These are phyloP conservation scores for Perca flavescens DNA, from an alignment of 2,113 vertebrate species.

Conservation along the genomic window DNA sequence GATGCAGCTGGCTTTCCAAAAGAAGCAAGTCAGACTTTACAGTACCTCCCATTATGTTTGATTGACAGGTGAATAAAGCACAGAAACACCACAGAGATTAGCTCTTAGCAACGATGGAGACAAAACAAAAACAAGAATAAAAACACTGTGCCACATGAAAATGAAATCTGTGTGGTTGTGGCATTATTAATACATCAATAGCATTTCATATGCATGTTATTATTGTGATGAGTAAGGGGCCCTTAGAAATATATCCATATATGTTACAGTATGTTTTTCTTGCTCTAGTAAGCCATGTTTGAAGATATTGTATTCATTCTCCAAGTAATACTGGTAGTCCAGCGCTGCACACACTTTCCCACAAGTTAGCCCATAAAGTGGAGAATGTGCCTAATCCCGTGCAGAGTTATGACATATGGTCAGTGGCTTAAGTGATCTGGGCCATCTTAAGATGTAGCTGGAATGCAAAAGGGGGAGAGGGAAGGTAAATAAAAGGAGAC, in stretches of 20 bases:
- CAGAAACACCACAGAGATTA: conserved; percentile 33
- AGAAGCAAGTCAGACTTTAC: background rate
- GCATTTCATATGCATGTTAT: background rate
- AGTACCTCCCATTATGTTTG: conserved; percentile 25
- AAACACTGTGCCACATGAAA: background rate
- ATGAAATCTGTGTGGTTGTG: background rate
- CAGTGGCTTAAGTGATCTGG: conserved; percentile 74
- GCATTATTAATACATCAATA: background rate
- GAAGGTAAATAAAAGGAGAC: conserved; percentile 76
- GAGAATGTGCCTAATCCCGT: conserved; percentile 75
- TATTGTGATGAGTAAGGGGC: background rate
- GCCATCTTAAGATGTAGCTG: conserved; percentile 66
- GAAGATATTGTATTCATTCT: background rate
- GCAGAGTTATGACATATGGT: conserved; percentile 79
- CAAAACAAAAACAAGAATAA: conserved; percentile 37
- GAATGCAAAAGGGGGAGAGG: conserved; percentile 63
- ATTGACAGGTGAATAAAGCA: conserved; percentile 54
- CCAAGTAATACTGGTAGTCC: conserved; percentile 8
- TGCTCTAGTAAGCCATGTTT: background rate
- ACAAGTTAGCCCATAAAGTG: conserved; percentile 64
- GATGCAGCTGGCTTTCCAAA: background rate
- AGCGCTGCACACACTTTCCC: conserved; percentile 55
- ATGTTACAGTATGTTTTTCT: background rate
- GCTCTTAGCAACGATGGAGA: conserved; percentile 54
- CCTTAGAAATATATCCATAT: background rate